A percentile compares a stretch with the other conserved stretches of the same genome.
Evolutionary conservation across 2,888 invertebrate genomes (phyloP).

Genomic region (Apamea sordens): DNA sequence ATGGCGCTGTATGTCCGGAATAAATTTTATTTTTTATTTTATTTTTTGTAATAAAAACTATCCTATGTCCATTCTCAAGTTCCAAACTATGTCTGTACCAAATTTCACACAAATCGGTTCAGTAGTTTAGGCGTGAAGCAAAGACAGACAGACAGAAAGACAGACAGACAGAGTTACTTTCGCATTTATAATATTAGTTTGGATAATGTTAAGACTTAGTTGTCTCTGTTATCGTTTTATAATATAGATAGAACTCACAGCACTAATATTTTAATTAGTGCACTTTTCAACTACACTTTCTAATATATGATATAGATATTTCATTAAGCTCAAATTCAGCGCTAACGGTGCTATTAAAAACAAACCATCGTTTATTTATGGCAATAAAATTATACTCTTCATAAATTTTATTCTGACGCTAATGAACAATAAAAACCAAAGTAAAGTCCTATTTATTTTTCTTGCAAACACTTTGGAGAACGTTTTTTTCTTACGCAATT

Average conservation of each 20-base stretch:
- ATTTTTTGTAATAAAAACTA: too few species aligned
- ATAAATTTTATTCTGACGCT: constrained; percentile 52
- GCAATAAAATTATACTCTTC: constrained; percentile 48
- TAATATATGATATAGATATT: not conserved
- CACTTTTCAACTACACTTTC: not conserved
- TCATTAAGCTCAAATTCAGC: constrained; percentile 10
- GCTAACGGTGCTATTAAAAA: constrained; percentile 46
- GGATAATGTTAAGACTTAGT: not conserved
- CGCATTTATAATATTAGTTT: too few species aligned
- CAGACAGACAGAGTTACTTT: too few species aligned
- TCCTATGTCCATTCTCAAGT: too few species aligned
- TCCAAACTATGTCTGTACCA: too few species aligned
- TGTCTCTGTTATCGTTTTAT: not conserved
- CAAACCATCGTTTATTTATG: constrained; percentile 41
- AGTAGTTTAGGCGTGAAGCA: too few species aligned
- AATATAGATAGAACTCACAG: not conserved
- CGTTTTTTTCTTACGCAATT: constrained; percentile 13
- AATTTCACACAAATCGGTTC: too few species aligned
- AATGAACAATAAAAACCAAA: constrained; percentile 59
- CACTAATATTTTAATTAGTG: too few species aligned
- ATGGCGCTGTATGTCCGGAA: too few species aligned
- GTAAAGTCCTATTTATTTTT: constrained; percentile 27
- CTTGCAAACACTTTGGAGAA: constrained; percentile 5
- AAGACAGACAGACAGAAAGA: too few species aligned
- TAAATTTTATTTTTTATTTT: too few species aligned